Percentiles rank a stretch among this genome's conserved stretches.
Evolutionary conservation across 2,797 vertebrate genomes (phyloP).

Genomic region (Phalanger gymnotis): DNA sequence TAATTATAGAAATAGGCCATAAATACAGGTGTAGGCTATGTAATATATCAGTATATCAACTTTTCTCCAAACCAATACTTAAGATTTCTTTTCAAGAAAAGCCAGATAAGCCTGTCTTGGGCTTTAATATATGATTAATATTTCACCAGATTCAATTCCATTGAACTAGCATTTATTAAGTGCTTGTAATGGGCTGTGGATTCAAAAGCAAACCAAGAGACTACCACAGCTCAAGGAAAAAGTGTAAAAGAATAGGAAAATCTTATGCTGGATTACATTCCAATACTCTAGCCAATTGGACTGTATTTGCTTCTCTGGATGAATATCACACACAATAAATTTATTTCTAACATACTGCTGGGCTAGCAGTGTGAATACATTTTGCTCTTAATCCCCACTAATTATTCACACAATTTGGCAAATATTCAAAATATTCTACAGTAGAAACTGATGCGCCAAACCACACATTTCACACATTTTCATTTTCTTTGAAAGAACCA

Average conservation of each 20-base stretch:
- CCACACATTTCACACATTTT: conserved; percentile 75
- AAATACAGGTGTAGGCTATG: not conserved
- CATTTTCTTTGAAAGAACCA: conserved; percentile 56
- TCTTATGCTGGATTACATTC: not conserved
- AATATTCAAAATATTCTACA: conserved; percentile 77
- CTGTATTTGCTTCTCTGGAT: conserved; percentile 38
- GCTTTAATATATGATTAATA: not conserved
- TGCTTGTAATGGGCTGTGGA: conserved; percentile 15
- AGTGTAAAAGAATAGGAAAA: conserved; percentile 1
- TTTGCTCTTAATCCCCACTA: conserved; percentile 55
- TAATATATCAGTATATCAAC: not conserved
- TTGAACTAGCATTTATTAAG: not conserved
- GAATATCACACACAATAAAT: conserved; percentile 24
- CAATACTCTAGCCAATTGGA: conserved; percentile 12
- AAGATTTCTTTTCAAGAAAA: not conserved
- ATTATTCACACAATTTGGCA: conserved; percentile 79
- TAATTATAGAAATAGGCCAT: not conserved
- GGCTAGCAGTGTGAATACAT: conserved; percentile 23
- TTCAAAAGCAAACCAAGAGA: conserved; percentile 13
- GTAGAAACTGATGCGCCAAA: conserved; percentile 66
- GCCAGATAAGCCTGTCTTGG: not conserved
- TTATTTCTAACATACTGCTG: conserved; percentile 51
- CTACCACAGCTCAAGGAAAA: not conserved
- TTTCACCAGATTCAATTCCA: not conserved
- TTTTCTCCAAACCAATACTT: not conserved